phyloP scores from a whole-genome alignment of 2,113 vertebrate genomes.

The Daubentonia madagascariensis region DNA sequence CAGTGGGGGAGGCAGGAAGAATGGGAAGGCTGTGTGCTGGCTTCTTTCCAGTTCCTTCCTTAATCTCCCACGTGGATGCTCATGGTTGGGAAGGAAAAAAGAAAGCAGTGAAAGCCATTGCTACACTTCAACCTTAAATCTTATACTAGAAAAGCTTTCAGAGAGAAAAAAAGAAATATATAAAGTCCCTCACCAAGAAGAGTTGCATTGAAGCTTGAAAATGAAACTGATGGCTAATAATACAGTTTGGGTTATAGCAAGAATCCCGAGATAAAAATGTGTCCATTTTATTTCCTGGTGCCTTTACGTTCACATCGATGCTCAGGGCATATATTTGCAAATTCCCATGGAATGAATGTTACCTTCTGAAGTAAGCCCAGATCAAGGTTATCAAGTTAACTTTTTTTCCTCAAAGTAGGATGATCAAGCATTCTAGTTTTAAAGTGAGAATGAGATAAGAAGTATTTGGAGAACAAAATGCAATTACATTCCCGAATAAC shows the following conservation, averaged over 20 bases:
- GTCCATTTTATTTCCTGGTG: neutral
- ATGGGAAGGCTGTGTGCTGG: neutral
- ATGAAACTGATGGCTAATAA: neutral
- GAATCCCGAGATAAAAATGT: neutral
- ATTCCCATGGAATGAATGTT: neutral
- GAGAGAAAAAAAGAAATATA: neutral
- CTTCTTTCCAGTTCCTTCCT: slow-evolving; percentile 5
- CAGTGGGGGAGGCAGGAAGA: neutral
- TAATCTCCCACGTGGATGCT: neutral
- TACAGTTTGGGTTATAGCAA: neutral
- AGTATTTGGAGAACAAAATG: neutral
- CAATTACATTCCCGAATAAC: neutral
- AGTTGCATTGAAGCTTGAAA: slow-evolving; percentile 14
- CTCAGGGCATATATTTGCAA: neutral
- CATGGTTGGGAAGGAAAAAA: neutral
- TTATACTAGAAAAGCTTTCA: slow-evolving; percentile 39
- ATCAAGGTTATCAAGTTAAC: neutral
- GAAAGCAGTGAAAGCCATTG: neutral
- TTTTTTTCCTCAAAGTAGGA: neutral
- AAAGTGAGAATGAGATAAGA: neutral
- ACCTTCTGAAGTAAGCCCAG: neutral
- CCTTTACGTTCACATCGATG: neutral
- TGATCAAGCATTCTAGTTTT: neutral
- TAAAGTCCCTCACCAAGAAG: slow-evolving; percentile 28
- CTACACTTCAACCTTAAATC: neutral